Conservation (phyloP, 2,888 invertebrate genomes). For the Hypomecis atomaria region DNA sequence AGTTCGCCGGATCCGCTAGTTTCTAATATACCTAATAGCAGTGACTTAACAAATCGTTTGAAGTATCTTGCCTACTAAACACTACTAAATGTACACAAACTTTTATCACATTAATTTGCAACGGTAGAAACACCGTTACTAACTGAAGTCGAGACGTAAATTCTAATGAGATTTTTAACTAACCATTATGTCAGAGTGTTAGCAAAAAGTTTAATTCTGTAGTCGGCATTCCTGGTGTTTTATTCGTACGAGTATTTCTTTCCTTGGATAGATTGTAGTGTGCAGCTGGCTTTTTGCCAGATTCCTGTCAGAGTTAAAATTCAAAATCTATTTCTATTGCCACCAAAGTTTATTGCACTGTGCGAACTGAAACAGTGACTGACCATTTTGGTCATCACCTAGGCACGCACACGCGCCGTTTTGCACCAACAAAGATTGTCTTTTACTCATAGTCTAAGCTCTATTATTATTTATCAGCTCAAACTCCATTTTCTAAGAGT, state of each 20-base stretch:
- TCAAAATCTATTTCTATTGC: constrained; percentile 30
- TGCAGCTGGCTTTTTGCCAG: constrained; percentile 35
- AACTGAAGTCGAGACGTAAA: too few relatives aligned
- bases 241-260: constrained; percentile 17
- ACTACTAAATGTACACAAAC: neutral
- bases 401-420: neutral
- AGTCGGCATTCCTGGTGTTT: neutral
- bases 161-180: neutral
- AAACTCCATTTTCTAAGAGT: neutral
- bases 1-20: too few relatives aligned
- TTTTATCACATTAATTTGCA: neutral
- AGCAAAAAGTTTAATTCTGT: neutral
- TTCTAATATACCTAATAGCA: too few relatives aligned
- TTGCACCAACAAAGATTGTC: too few relatives aligned
- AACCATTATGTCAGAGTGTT: constrained; percentile 2
- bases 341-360: constrained; percentile 33
- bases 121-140: neutral
- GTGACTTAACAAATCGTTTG: too few relatives aligned
- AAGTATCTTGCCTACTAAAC: neutral
- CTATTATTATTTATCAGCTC: too few relatives aligned
- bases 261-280: neutral
- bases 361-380: constrained; percentile 1
- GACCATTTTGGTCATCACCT: neutral
- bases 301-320: constrained; percentile 13
- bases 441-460: too few relatives aligned